These are phyloP conservation scores for Pemphredon lugubris DNA, from an alignment of 2,888 invertebrate genomes.

Conservation along the genomic window DNA sequence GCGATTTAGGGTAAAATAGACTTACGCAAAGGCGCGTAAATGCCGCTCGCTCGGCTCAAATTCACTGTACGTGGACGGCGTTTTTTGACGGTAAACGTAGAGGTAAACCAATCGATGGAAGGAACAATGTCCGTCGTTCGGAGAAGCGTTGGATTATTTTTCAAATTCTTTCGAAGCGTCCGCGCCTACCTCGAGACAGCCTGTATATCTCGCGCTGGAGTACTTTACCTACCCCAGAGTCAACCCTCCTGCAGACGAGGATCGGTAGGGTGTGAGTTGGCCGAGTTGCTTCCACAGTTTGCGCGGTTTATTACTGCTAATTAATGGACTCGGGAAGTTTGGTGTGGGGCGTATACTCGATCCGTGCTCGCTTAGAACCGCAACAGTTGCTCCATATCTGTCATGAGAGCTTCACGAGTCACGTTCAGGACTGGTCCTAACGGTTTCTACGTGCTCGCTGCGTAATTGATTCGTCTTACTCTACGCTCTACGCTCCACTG, in stretches of 20 bases:
- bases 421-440: conserved; percentile 71
- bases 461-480: conserved; percentile 72
- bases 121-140: too few relatives aligned
- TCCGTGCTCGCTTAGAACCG: conserved; percentile 43
- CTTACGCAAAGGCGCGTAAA: too few relatives aligned
- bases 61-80: too few relatives aligned
- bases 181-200: too few relatives aligned
- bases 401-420: conserved; percentile 71
- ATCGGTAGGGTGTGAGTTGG: background rate
- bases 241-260: conserved; percentile 6
- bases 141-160: too few relatives aligned
- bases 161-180: too few relatives aligned
- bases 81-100: too few relatives aligned
- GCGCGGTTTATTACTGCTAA: conserved; percentile 71
- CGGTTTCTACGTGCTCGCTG: conserved; percentile 62
- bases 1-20: too few relatives aligned
- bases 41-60: too few relatives aligned
- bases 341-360: conserved; percentile 3
- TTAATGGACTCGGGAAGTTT: conserved; percentile 70
- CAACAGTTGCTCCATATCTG: conserved; percentile 70
- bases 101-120: too few relatives aligned
- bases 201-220: too few relatives aligned
- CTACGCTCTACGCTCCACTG: conserved; percentile 26
- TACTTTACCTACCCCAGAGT: background rate
- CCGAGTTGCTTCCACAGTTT: conserved; percentile 41